Conservation (phyloP, 1,140 invertebrate genomes). For the Brachionus paranguensis region DNA sequence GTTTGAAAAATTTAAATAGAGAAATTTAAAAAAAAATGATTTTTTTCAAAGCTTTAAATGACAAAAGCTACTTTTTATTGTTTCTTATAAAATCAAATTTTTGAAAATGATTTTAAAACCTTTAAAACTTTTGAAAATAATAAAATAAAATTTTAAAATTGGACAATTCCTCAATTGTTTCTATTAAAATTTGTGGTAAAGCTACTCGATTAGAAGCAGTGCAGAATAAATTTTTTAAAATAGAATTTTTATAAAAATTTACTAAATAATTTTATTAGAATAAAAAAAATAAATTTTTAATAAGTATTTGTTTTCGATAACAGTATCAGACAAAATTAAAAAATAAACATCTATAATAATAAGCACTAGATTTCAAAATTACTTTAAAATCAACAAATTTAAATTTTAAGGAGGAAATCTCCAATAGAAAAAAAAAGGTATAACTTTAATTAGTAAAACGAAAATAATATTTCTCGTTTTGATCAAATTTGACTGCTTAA, state of each 20-base stretch:
- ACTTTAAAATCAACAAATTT: neutral
- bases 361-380: neutral
- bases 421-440: neutral
- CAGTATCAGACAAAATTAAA: neutral
- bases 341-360: neutral
- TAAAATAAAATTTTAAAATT: too few relatives aligned
- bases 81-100: too few relatives aligned
- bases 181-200: neutral
- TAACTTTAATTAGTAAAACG: neutral
- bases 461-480: neutral
- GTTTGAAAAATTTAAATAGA: too few relatives aligned
- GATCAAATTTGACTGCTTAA: neutral
- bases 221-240: neutral
- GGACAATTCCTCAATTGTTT: too few relatives aligned
- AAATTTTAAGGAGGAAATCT: neutral
- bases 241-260: neutral
- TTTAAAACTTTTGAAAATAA: too few relatives aligned
- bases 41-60: too few relatives aligned
- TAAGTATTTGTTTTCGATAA: neutral
- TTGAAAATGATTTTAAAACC: too few relatives aligned
- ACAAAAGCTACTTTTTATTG: too few relatives aligned
- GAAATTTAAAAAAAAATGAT: too few relatives aligned
- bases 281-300: slow-evolving; percentile 23
- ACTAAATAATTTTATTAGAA: slow-evolving; percentile 12
- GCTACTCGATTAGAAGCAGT: slow-evolving; percentile 16